A percentile compares a stretch with the other conserved stretches of the same genome.
Evolutionary conservation across 2,888 invertebrate genomes (phyloP).

Genomic region (Agrenia bidenticulata): DNA sequence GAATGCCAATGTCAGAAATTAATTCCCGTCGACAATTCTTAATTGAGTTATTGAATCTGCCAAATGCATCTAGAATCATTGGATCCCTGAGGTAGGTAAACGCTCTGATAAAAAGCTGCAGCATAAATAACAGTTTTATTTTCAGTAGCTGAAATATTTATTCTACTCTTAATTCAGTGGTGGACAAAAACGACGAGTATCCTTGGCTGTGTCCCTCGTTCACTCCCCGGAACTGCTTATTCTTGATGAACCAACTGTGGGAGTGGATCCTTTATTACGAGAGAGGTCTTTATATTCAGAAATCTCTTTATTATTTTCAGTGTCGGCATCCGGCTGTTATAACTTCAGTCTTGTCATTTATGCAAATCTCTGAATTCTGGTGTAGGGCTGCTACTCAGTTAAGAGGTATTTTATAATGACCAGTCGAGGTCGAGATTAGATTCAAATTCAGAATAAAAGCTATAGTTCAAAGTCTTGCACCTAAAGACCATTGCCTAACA

Average conservation of each 20-base stretch:
- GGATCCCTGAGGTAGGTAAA: constrained; percentile 32
- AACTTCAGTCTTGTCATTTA: no score
- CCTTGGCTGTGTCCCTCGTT: constrained; percentile 57
- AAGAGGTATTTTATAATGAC: no score
- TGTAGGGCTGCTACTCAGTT: no score
- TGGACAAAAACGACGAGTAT: constrained; percentile 58
- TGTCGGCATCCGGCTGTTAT: no score
- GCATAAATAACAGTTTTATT: background rate
- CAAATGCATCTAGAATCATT: constrained; percentile 22
- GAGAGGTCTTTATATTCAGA: no score
- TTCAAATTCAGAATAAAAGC: no score
- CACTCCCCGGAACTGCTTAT: constrained; percentile 64
- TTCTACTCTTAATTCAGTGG: constrained; percentile 54
- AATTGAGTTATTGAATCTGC: constrained; percentile 34
- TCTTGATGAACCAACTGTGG: constrained; percentile 81
- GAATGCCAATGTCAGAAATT: constrained; percentile 23
- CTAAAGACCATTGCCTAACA: no score
- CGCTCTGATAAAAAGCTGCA: no score
- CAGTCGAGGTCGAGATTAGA: no score
- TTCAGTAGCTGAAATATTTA: background rate
- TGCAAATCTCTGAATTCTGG: no score
- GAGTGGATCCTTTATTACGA: constrained; percentile 83
- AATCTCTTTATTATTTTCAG: no score
- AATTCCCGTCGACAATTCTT: constrained; percentile 25
- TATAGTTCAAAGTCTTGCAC: no score